A percentile compares a stretch with the other conserved stretches of the same genome.
Conservation (phyloP, 2,113 vertebrate species). For the Hemiprocne comata region DNA sequence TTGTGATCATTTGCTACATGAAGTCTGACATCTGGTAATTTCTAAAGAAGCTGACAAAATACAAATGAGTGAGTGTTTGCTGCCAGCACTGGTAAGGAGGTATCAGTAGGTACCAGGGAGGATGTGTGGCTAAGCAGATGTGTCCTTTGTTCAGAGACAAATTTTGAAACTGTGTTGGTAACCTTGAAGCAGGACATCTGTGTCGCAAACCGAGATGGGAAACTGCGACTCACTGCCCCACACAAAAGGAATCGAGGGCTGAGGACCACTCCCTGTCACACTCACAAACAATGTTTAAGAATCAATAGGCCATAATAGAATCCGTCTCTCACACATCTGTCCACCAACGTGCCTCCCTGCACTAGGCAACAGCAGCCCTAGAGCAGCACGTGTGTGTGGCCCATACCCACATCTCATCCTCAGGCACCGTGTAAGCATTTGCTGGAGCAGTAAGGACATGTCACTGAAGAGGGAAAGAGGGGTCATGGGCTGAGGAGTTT, state of each 20-base stretch:
- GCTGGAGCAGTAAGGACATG: background rate
- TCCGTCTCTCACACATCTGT: too few species aligned
- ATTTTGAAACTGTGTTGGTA: background rate
- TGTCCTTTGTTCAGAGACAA: background rate
- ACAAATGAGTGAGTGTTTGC: background rate
- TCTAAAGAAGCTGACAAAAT: background rate
- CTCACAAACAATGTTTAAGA: too few species aligned
- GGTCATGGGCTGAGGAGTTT: background rate
- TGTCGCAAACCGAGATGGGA: too few species aligned
- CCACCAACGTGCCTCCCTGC: background rate
- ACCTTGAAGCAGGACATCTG: background rate
- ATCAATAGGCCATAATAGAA: too few species aligned
- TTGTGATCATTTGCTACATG: background rate
- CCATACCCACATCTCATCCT: background rate
- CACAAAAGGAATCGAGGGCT: too few species aligned
- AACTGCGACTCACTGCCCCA: too few species aligned
- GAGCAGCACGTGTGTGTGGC: accelerated
- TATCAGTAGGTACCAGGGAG: background rate
- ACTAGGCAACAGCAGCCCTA: background rate
- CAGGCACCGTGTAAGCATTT: accelerated
- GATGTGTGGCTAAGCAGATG: background rate
- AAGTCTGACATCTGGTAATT: background rate
- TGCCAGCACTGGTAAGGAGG: background rate
- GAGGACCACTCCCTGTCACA: too few species aligned
- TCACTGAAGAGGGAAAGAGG: background rate